phyloP scores from a whole-genome alignment of 1,140 invertebrate genomes.

The Drosophila athabasca region DNA sequence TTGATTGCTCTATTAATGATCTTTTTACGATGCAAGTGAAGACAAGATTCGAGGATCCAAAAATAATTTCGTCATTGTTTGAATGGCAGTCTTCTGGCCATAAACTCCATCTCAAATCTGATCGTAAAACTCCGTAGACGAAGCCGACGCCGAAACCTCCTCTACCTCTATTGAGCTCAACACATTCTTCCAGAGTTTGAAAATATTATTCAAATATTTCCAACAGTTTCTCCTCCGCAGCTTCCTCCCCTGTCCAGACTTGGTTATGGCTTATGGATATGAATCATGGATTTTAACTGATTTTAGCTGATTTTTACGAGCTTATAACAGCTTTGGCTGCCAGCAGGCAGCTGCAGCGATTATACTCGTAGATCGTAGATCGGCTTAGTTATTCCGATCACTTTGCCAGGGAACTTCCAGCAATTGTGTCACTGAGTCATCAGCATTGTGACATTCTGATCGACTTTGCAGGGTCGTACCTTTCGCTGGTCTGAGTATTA shows the following conservation, averaged over 20 bases:
- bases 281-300: conserved; percentile 44
- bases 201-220: conserved; percentile 20
- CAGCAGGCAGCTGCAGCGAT: conserved; percentile 6
- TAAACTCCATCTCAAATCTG: conserved; percentile 23
- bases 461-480: conserved; percentile 2
- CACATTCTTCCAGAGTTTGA: conserved; percentile 20
- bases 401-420: conserved; percentile 26
- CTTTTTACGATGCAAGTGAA: conserved; percentile 23
- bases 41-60: background rate
- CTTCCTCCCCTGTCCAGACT: conserved; percentile 1
- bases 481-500: background rate
- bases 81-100: conserved; percentile 16
- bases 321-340: conserved; percentile 41
- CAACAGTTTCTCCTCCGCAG: conserved; percentile 7
- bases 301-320: conserved; percentile 49
- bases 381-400: conserved; percentile 8
- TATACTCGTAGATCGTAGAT: background rate
- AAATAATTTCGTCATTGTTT: conserved; percentile 31
- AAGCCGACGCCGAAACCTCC: background rate
- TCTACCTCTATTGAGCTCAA: conserved; percentile 34
- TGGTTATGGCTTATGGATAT: conserved; percentile 29
- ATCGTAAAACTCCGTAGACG: conserved; percentile 27
- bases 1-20: conserved; percentile 26
- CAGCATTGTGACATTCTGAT: no score
- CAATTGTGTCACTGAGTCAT: conserved; percentile 21